Percentiles rank a stretch among this genome's conserved stretches.
Evolutionary conservation across 2,113 vertebrate species (phyloP).

Genomic region (Ageneiosus marmoratus): DNA sequence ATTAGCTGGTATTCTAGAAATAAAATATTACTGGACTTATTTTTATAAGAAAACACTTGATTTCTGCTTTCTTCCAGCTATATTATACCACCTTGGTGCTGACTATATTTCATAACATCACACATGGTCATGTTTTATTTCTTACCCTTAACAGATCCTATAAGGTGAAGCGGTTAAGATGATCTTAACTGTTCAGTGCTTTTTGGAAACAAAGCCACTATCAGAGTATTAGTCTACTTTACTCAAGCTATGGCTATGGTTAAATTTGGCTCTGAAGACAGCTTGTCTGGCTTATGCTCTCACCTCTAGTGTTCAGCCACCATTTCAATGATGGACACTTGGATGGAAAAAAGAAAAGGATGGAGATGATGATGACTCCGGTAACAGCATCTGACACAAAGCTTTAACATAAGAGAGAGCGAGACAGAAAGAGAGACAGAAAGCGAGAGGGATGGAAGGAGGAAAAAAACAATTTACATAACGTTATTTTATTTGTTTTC

Average conservation of each 20-base stretch:
- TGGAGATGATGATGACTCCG: conserved; percentile 83
- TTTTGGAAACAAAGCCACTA: background rate
- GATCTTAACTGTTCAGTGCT: background rate
- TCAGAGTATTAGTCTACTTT: background rate
- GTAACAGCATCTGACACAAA: conserved; percentile 92
- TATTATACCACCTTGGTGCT: background rate
- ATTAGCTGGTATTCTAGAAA: background rate
- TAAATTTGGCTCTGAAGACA: too few relatives aligned
- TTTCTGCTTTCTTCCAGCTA: background rate
- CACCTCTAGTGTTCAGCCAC: conserved; percentile 92
- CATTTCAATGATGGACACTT: conserved; percentile 88
- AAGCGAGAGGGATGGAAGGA: background rate
- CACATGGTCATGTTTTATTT: background rate
- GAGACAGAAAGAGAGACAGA: background rate
- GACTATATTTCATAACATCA: background rate
- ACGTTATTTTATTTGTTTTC: background rate
- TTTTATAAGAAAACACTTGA: background rate
- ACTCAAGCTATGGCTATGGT: background rate
- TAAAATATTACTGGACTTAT: background rate
- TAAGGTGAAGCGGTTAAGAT: too few relatives aligned
- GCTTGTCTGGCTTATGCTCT: conserved; percentile 33
- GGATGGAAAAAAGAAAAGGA: conserved; percentile 95
- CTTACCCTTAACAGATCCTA: background rate
- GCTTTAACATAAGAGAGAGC: conserved; percentile 64
- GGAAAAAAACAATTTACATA: background rate